These are phyloP conservation scores for Hippocampus barbouri DNA, from an alignment of 2,113 vertebrate genomes.

Conservation along the genomic window DNA sequence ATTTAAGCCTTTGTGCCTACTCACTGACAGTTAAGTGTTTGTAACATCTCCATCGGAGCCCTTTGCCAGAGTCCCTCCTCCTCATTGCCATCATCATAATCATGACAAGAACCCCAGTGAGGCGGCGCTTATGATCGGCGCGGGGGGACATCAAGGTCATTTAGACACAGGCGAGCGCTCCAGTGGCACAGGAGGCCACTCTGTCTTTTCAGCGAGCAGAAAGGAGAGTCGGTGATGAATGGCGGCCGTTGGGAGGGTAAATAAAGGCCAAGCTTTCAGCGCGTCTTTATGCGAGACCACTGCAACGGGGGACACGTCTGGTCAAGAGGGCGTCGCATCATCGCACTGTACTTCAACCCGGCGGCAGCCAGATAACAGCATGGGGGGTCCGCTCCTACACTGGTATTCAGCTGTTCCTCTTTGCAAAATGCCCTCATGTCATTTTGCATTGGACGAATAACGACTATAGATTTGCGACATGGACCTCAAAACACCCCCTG, in stretches of 20 bases:
- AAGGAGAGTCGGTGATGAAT: slow-evolving; percentile 53
- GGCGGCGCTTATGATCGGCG: slow-evolving; percentile 51
- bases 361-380: slow-evolving; percentile 25
- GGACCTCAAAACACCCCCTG: neutral
- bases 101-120: slow-evolving; percentile 53
- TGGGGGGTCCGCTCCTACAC: slow-evolving; percentile 33
- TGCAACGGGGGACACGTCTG: slow-evolving; percentile 57
- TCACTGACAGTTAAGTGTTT: slow-evolving; percentile 40
- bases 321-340: slow-evolving; percentile 47
- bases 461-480: neutral
- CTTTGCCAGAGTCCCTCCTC: slow-evolving; percentile 25
- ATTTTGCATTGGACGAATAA: neutral
- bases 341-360: slow-evolving; percentile 47
- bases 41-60: slow-evolving; percentile 51
- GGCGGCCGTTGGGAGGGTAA: slow-evolving; percentile 51
- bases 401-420: slow-evolving; percentile 30
- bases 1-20: slow-evolving; percentile 7
- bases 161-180: slow-evolving; percentile 57
- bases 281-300: slow-evolving; percentile 63
- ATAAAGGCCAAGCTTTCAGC: slow-evolving; percentile 58
- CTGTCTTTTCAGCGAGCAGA: slow-evolving; percentile 47
- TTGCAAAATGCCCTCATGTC: neutral
- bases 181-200: slow-evolving; percentile 52
- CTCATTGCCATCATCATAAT: slow-evolving; percentile 39
- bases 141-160: slow-evolving; percentile 45